phyloP scores from a whole-genome alignment of 2,888 invertebrate genomes.

The Leucoma salicis region DNA sequence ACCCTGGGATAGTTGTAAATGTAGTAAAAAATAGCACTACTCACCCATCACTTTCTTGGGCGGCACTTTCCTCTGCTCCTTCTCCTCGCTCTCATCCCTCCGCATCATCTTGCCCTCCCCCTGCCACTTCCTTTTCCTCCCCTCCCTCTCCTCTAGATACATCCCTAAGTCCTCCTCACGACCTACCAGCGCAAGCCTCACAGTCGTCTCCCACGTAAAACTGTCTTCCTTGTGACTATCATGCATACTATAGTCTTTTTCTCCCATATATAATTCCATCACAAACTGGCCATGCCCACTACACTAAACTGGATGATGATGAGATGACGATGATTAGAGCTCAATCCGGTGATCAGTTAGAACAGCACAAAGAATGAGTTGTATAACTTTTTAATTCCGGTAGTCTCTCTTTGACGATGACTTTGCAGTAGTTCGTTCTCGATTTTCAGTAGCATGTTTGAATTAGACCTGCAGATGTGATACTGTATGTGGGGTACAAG shows the following conservation, averaged over 20 bases:
- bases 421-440: conserved; percentile 90
- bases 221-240: conserved; percentile 60
- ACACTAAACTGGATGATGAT: conserved; percentile 55
- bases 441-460: conserved; percentile 86
- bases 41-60: conserved; percentile 75
- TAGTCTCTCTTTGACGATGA: conserved; percentile 91
- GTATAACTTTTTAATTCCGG: conserved; percentile 92
- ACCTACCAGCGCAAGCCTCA: conserved; percentile 55
- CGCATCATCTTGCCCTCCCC: conserved; percentile 61
- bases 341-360: conserved; percentile 74
- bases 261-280: conserved; percentile 60
- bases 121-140: conserved; percentile 73
- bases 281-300: conserved; percentile 52
- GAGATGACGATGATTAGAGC: conserved; percentile 37
- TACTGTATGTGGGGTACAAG: conserved; percentile 58
- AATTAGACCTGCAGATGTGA: conserved; percentile 53
- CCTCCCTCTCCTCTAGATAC: conserved; percentile 70
- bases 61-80: conserved; percentile 67
- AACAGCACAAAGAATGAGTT: conserved; percentile 94
- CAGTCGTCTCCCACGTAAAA: conserved; percentile 67
- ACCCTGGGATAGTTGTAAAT: no score
- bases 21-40: conserved; percentile 31
- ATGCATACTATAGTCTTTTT: conserved; percentile 62
- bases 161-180: conserved; percentile 66
- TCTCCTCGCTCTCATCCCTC: conserved; percentile 63